Evolutionary conservation across 1,140 invertebrate genomes (phyloP).

Genomic region (Platyscapa corneri): DNA sequence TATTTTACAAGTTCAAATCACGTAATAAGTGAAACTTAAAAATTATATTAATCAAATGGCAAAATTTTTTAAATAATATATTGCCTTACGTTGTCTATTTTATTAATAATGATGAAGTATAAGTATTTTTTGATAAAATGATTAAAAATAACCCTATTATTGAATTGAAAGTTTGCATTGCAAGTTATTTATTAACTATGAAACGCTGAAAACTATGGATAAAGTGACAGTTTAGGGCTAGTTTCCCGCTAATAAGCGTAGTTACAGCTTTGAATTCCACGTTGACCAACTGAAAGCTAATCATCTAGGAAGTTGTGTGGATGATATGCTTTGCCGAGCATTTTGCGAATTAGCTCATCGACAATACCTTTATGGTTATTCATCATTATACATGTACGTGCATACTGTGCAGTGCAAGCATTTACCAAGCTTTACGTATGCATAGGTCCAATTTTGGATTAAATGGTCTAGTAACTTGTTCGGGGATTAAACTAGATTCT

Average conservation of each 20-base stretch:
- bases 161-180: neutral
- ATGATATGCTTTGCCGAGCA: neutral
- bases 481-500: neutral
- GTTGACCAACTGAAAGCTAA: neutral
- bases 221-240: neutral
- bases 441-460: neutral
- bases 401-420: neutral
- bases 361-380: neutral
- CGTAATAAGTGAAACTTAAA: too few relatives aligned
- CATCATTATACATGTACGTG: neutral
- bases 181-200: neutral
- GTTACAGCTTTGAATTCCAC: neutral
- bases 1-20: too few relatives aligned
- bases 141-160: neutral
- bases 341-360: neutral
- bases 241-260: neutral
- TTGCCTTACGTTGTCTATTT: too few relatives aligned
- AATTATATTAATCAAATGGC: too few relatives aligned
- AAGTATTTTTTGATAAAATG: too few relatives aligned
- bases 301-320: neutral
- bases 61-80: too few relatives aligned
- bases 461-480: neutral
- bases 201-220: neutral
- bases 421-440: neutral
- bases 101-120: too few relatives aligned